phyloP scores from a whole-genome alignment of 2,113 vertebrate genomes.

The Puntigrus tetrazona region DNA sequence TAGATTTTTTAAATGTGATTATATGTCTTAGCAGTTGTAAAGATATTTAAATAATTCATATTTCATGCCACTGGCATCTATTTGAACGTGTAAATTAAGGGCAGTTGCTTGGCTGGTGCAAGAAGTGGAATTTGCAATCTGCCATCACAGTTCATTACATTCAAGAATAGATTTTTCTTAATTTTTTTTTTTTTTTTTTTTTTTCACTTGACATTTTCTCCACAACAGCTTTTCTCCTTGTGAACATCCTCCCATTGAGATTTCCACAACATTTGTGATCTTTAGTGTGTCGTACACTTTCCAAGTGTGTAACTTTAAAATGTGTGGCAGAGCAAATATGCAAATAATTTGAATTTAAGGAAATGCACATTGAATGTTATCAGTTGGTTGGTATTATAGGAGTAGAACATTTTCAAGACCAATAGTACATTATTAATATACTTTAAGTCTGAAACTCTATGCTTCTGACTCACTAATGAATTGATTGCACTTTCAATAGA shows the following conservation, averaged over 20 bases:
- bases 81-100: background rate
- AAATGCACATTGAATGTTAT: background rate
- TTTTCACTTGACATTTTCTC: too few relatives aligned
- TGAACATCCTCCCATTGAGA: background rate
- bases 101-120: background rate
- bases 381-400: background rate
- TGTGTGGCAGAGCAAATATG: background rate
- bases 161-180: background rate
- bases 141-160: background rate
- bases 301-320: background rate
- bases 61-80: background rate
- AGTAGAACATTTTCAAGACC: background rate
- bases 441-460: background rate
- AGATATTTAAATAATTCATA: background rate
- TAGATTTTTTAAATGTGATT: background rate
- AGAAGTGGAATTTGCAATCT: background rate
- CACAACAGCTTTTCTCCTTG: background rate
- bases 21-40: background rate
- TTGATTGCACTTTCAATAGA: background rate
- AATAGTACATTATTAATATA: background rate
- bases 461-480: background rate
- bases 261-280: background rate
- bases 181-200: too few relatives aligned
- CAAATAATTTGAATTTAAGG: background rate
- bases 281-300: background rate